Conservation (phyloP, 2,797 vertebrate genomes). For the Urocyon cinereoargenteus region DNA sequence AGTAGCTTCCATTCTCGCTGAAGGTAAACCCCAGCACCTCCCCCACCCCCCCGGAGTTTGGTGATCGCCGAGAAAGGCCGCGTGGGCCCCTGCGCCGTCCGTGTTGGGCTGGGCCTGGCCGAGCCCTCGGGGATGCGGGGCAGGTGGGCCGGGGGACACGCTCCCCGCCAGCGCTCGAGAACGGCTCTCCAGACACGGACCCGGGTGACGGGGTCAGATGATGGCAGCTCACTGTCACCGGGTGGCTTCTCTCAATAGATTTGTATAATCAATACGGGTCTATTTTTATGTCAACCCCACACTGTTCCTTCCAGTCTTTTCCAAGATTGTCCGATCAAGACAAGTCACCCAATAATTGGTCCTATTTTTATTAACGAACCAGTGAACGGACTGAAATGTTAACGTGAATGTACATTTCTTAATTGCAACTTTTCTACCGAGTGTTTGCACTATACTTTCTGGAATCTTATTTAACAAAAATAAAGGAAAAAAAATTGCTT, state of each 20-base stretch:
- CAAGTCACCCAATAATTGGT: conserved; percentile 89
- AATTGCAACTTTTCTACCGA: conserved; percentile 92
- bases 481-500: conserved; percentile 88
- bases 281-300: conserved; percentile 91
- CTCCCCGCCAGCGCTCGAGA: conserved; percentile 65
- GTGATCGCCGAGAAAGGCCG: not conserved
- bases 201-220: conserved; percentile 18
- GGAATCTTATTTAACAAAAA: conserved; percentile 88
- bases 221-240: conserved; percentile 85
- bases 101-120: not conserved
- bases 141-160: conserved; percentile 57
- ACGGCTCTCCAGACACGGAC: conserved; percentile 65
- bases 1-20: not conserved
- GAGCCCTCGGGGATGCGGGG: conserved; percentile 13
- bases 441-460: conserved; percentile 92
- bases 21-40: not conserved
- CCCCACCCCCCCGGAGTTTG: too few relatives aligned
- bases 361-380: conserved; percentile 90
- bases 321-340: conserved; percentile 88
- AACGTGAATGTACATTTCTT: conserved; percentile 93
- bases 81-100: not conserved
- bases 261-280: conserved; percentile 92
- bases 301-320: conserved; percentile 91
- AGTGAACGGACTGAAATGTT: conserved; percentile 90
- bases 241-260: conserved; percentile 88